phyloP scores from a whole-genome alignment of 2,797 vertebrate genomes.

The Sebastes hopkinsi region DNA sequence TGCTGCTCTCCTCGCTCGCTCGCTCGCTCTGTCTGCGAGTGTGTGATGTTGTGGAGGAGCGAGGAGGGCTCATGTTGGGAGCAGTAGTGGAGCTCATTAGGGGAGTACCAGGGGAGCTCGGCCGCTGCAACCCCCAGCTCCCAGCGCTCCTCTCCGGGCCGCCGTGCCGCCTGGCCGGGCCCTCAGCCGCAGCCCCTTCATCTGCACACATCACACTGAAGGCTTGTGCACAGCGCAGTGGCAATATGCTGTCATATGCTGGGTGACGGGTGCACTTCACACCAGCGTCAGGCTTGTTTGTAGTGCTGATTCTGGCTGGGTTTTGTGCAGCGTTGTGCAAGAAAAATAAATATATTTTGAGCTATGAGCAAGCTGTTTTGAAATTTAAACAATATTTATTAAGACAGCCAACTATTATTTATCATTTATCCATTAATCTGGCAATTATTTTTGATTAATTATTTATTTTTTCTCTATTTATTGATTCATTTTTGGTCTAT shows the following conservation, averaged over 20 bases:
- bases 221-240: constrained; percentile 21
- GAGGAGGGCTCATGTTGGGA: constrained; percentile 58
- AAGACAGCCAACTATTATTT: background rate
- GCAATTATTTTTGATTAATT: background rate
- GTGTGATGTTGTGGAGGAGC: constrained; percentile 65
- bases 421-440: background rate
- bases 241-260: constrained; percentile 46
- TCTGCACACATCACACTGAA: constrained; percentile 53
- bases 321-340: background rate
- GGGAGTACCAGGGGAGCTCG: constrained; percentile 61
- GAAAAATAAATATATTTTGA: background rate
- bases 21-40: constrained; percentile 15
- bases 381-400: background rate
- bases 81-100: constrained; percentile 77
- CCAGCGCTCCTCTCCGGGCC: constrained; percentile 63
- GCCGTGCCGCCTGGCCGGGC: constrained; percentile 58
- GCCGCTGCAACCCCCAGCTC: constrained; percentile 49
- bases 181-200: constrained; percentile 66
- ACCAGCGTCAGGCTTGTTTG: constrained; percentile 18
- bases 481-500: fast-evolving
- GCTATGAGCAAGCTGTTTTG: background rate
- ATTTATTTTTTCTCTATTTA: background rate
- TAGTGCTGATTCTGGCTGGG: background rate
- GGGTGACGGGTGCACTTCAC: constrained; percentile 44
- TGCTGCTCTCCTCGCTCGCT: background rate